Evolutionary conservation across 2,113 vertebrate species (phyloP), one percentile per base, ranked within the genome.

Genomic region (Speoplatyrhinus poulsoni): DNA sequence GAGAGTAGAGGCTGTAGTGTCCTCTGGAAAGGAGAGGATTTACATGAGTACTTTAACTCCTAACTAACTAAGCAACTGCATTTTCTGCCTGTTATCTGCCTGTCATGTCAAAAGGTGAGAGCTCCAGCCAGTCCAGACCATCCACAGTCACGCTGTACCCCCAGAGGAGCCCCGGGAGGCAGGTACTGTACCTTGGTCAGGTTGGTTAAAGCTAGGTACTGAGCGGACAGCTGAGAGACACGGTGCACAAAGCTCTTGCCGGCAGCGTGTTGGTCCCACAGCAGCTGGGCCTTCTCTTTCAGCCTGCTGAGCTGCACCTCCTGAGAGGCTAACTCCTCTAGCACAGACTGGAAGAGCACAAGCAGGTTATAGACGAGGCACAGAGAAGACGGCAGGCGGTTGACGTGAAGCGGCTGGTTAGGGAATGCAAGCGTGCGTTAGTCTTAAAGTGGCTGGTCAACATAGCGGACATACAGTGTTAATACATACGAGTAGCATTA

Each of bases 281-380:
- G 93, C 92, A 94, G 94, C 90, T 95, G 95, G 91, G 98, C 98
- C 93, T 96, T 95, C 85, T 96, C 95, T 93, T 94, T 98, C 77
- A 99, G 94, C 91, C 92, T 95, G 92, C 85, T 91, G 90, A 99
- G 95, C 93, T 98, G 97, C 89, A 93, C 90, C 86, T 98, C 93
- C 71, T 93, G 94, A 87, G 94, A 97, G 89, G 93, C 90, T 92
- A 99, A 93, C 92, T 98, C 97, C 93, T 99, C 96, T 91, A 99
- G 94, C 93, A 97, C 94, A 93, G 94, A 96, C 98, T 99, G 93
- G 92, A 94, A 96, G 94, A 92, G 95, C 94, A 97, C 84, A 97
- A 94, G 95, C 94, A 93, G 73, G 85, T 94, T 90, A 92, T 75
- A 26, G 26, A 26, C 26, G 26, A 2, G 2, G 26, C 82, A 90